Evolutionary conservation across 2,113 vertebrate genomes (phyloP).

Genomic region (Genyomyrus donnyi): DNA sequence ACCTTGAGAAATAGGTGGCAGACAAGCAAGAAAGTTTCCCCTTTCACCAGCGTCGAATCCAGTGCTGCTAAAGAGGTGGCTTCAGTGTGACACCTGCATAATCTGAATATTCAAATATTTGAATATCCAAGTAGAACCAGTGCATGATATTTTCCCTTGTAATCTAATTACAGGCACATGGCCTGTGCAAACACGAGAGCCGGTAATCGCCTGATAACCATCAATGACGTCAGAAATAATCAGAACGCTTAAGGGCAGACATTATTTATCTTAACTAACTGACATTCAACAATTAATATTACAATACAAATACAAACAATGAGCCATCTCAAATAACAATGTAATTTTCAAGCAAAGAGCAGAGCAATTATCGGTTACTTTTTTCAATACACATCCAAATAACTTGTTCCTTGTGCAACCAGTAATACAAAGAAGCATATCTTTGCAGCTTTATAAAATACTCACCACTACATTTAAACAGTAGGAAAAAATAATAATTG

Average conservation of each 20-base stretch:
- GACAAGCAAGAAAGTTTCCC: not conserved
- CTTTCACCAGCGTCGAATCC: not conserved
- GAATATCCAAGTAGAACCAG: not conserved
- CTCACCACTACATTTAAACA: not conserved
- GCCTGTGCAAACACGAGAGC: not conserved
- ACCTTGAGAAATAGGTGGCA: not conserved
- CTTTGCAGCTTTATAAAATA: not conserved
- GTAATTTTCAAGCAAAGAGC: not conserved
- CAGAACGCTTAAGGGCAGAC: not conserved
- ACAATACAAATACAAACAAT: constrained; percentile 12
- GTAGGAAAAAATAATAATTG: not conserved
- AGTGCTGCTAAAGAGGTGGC: not conserved
- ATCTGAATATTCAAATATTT: not conserved
- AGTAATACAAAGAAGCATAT: not conserved
- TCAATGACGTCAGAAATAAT: not conserved
- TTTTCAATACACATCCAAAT: constrained; percentile 5
- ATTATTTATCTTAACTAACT: not conserved
- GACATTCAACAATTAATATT: not conserved
- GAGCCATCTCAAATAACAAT: not conserved
- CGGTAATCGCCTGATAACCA: not conserved
- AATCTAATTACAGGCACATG: not conserved
- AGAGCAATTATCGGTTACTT: not conserved
- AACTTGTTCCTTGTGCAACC: not conserved
- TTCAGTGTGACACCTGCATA: constrained; percentile 38
- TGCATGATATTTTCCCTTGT: not conserved